Base-by-base conservation (phyloP, 23 tunicate species). In the Clavelina lepadiformis region DNA sequence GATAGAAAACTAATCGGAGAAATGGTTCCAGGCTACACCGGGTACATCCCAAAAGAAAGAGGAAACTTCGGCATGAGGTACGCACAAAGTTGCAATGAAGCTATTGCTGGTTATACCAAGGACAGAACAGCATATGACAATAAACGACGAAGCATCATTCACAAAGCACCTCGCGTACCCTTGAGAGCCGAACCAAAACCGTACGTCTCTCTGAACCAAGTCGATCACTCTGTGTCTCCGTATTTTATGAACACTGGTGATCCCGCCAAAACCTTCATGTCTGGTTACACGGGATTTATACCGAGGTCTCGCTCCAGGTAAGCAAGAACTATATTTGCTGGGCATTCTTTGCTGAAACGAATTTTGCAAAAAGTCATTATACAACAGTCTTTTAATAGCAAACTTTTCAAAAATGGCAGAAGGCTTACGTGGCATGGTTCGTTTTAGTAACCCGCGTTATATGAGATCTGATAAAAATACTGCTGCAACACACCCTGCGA, bases 1-100 rank as follows among this genome's bases (percentile, higher is more conserved):
- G 97, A 81, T 28, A 82, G 37, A 46, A 89, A 89, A 50, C 58
- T 71, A 20, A 73, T 53, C 60, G 88, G 81, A 34, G 20, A 58
- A 23, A 89, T 89, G 97, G 85, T 74, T 61, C 98, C 98, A 0
- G 98, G 98, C 32, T 93, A 93, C 50, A 68, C 98, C 8, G 98
- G 82, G 15, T 85, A 79, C 46, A 85, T 93, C 31, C 98, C 98
- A 2, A 73, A 62, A 13, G 50, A 58, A 5, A 94, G 85, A 37
- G 78, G 68, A 25, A 74, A 80, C 62, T 84, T 85, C 50, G 98
- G 98, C 3, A 91, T 85, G 15, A 68, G 94, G 21, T 85, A 85
- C 47, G 94, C 98, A 2, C 57, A 77, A 28, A 74, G 79, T 13
- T 93, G 98, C 61, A 51, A 74, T 7, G 35, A 68, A 2, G 86